Conservation (phyloP, 2,797 vertebrate genomes). For the Micrastur ruficollis region DNA sequence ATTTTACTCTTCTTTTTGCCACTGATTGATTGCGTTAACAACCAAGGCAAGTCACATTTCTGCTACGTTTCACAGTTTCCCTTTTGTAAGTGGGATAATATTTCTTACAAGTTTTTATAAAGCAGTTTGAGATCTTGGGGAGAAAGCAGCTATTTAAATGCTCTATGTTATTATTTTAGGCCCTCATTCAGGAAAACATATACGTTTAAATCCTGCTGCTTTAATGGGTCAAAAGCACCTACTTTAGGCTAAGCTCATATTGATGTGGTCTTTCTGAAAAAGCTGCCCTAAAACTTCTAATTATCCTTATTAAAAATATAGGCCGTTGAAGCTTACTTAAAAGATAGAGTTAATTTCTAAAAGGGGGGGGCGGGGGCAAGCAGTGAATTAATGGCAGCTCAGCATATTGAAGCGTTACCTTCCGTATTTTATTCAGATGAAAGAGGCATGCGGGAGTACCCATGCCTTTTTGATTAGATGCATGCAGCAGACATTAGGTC, state of each 20-base stretch:
- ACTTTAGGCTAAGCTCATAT: neutral
- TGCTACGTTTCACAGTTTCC: conserved; percentile 9
- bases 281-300: neutral
- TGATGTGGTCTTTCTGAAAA: conserved; percentile 29
- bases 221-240: neutral
- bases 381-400: neutral
- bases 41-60: conserved; percentile 13
- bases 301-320: neutral
- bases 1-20: neutral
- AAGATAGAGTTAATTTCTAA: neutral
- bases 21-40: neutral
- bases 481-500: neutral
- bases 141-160: conserved; percentile 44
- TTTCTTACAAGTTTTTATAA: conserved; percentile 35
- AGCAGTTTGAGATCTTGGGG: conserved; percentile 17
- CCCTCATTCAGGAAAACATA: conserved; percentile 42
- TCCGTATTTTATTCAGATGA: neutral
- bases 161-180: conserved; percentile 49
- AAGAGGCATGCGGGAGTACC: neutral
- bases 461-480: conserved; percentile 30
- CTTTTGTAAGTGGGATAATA: conserved; percentile 45
- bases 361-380: neutral
- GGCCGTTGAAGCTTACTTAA: neutral
- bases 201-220: conserved; percentile 13
- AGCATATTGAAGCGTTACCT: neutral